Base-by-base conservation (phyloP, 92 coral and sea anemone species). In the Heliopora coerulea region DNA sequence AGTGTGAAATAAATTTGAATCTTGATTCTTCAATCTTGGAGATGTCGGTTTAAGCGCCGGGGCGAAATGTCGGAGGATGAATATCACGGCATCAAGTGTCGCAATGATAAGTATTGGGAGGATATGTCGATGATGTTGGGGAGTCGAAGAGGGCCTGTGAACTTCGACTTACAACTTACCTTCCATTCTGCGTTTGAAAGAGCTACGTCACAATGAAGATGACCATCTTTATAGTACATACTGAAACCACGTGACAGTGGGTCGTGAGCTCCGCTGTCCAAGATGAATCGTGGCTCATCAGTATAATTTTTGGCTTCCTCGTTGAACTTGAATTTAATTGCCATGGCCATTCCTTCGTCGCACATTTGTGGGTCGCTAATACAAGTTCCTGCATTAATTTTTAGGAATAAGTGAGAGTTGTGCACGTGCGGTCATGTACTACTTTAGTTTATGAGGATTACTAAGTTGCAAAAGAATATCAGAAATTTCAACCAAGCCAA, bases 211-310 rank as follows among this genome's bases (percentile, higher is more conserved):
- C 95, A 90, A 72, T 88, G 84, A 29, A 95, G 68, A 56, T 78
- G 86, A 41, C 88, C 78, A 54, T 95, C 86, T 52, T 95, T 86
- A 37, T 83, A 44, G 82, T 82, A 78, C 58, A 95, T 75, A 24
- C 87, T 88, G 62, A 95, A 83, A 21, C 99, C 99, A 40, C 96
- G 88, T 41, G 96, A 89, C 41, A 83, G 83, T 39, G 81, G 72
- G 62, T 80, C 88, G 26, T 86, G 82, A 54, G 97, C 99, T 27
- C 99, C 99, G 66, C 88, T 90, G 88, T 95, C 99, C 74, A 95
- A 60, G 26, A 95, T 84, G 80, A 83, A 95, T 44, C 89, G 99
- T 25, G 91, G 87, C 59, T 92, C 93, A 31, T 89, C 80, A 18
- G 75, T 85, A 70, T 83, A 87, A 44, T 75, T 62, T 41, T 74